Evolutionary conservation across 2,113 vertebrate genomes (phyloP).

Genomic region (Acrocephalus arundinaceus): DNA sequence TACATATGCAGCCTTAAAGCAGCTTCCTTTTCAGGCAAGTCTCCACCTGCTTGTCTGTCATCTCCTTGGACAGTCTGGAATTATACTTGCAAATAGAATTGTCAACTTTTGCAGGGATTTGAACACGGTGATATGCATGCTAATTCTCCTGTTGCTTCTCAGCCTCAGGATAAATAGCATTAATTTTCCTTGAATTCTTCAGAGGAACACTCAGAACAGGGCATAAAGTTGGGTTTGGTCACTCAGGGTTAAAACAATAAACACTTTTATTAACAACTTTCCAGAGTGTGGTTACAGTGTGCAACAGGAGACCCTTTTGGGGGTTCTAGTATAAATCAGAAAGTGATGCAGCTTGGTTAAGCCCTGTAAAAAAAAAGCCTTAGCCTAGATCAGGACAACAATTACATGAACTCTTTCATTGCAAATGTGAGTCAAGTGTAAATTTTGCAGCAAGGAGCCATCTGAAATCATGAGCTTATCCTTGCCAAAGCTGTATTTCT

Average conservation of each 20-base stretch:
- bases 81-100: constrained; percentile 66
- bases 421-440: not conserved
- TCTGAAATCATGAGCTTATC: not conserved
- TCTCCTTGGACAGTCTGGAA: constrained; percentile 48
- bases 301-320: not conserved
- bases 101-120: constrained; percentile 20
- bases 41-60: constrained; percentile 43
- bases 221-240: not conserved
- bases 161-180: constrained; percentile 21
- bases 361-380: not conserved
- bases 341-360: not conserved
- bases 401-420: not conserved
- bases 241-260: constrained; percentile 9
- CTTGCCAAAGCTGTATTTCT: not conserved
- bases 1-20: not conserved
- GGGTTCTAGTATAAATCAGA: not conserved
- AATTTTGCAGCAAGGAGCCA: not conserved
- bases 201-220: not conserved
- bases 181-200: not conserved
- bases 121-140: constrained; percentile 30
- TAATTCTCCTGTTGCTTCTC: constrained; percentile 53
- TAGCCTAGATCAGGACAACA: not conserved
- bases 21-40: not conserved
- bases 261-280: constrained; percentile 2
- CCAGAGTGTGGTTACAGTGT: not conserved